A percentile compares a stretch with the other conserved stretches of the same genome.
phyloP scores from a whole-genome alignment of 92 coral and sea anemone species.

The Scolanthus callimorphus region DNA sequence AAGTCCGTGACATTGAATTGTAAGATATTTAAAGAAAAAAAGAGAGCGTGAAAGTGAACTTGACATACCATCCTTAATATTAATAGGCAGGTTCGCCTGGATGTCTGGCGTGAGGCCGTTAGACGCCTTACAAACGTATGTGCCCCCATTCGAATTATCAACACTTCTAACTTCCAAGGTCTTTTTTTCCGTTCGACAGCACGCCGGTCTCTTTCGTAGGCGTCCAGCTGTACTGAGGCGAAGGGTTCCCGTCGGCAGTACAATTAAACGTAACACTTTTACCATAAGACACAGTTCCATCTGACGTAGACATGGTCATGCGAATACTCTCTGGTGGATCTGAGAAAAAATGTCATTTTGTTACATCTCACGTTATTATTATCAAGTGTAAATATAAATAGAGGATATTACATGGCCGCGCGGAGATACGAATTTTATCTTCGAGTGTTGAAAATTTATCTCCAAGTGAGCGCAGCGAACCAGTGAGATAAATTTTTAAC shows the following conservation, averaged over 20 bases:
- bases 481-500: too few species aligned
- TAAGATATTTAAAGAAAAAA: too few species aligned
- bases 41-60: too few species aligned
- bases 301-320: background rate
- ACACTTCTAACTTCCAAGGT: conserved; percentile 15
- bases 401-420: too few species aligned
- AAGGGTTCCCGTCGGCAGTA: conserved; percentile 31
- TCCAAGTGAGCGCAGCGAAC: too few species aligned
- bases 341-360: background rate
- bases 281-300: background rate
- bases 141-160: conserved; percentile 25
- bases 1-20: too few species aligned
- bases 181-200: conserved; percentile 10
- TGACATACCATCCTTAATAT: conserved; percentile 6
- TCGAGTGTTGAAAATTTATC: too few species aligned
- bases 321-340: conserved; percentile 18
- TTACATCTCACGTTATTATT: too few species aligned
- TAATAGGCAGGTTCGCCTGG: background rate
- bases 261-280: conserved; percentile 15
- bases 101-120: conserved; percentile 1
- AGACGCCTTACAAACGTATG: conserved; percentile 21
- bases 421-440: too few species aligned
- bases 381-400: too few species aligned
- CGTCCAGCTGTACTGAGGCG: conserved; percentile 30
- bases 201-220: too few species aligned